Conservation (phyloP, 2,113 vertebrate genomes). For the Gallinago jamesoni region DNA sequence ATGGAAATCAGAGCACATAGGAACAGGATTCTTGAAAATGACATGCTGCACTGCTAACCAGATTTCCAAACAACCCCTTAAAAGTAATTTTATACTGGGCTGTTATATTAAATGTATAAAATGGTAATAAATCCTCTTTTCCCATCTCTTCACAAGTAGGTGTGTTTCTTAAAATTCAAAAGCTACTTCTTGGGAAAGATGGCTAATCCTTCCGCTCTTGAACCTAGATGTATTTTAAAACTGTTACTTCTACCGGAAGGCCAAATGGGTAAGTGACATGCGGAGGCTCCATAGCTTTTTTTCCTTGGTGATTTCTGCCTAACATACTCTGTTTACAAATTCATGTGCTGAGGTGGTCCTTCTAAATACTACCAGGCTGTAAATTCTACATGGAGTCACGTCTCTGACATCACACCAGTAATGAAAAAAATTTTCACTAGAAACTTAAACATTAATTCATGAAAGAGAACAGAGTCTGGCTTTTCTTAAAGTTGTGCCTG, state of each 20-base stretch:
- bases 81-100: background rate
- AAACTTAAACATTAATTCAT: background rate
- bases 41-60: constrained; percentile 15
- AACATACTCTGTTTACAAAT: background rate
- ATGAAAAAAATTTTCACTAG: background rate
- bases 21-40: background rate
- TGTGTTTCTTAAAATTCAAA: constrained; percentile 27
- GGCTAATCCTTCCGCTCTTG: background rate
- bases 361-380: background rate
- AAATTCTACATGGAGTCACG: background rate
- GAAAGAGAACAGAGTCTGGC: background rate
- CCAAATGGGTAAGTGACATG: background rate
- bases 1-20: constrained; percentile 35
- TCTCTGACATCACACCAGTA: background rate
- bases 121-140: constrained; percentile 27
- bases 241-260: background rate
- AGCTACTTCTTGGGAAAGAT: constrained; percentile 43
- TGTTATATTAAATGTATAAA: constrained; percentile 37
- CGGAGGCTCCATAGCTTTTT: background rate
- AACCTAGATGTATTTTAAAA: constrained; percentile 4
- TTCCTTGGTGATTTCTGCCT: background rate
- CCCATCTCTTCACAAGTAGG: background rate
- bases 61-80: constrained; percentile 28
- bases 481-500: background rate
- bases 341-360: background rate